Percentiles rank a stretch among this genome's conserved stretches.
Evolutionary conservation across 2,797 vertebrate species (phyloP).

Genomic region (Cyprinella venusta): DNA sequence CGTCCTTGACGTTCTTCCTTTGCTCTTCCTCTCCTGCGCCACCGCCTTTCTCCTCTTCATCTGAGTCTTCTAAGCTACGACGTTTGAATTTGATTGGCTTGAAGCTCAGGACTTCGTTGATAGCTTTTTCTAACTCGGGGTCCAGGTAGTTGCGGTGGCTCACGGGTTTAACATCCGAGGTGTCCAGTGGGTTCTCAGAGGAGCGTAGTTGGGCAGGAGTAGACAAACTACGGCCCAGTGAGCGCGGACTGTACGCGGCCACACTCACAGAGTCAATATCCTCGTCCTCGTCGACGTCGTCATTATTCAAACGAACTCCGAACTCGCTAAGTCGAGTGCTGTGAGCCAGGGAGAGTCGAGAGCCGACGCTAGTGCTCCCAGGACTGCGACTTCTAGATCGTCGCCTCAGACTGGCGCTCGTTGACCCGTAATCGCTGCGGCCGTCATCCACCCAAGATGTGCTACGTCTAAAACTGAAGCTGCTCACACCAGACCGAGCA

Average conservation of each 20-base stretch:
- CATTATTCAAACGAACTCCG: conserved; percentile 66
- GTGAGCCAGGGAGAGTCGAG: conserved; percentile 83
- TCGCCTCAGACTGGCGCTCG: conserved; percentile 67
- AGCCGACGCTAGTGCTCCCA: conserved; percentile 69
- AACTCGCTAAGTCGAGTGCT: conserved; percentile 86
- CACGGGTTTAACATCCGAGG: conserved; percentile 72
- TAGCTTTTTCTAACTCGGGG: conserved; percentile 93
- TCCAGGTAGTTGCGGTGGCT: conserved; percentile 90
- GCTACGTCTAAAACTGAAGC: conserved; percentile 82
- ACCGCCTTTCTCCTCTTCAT: conserved; percentile 73
- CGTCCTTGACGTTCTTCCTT: conserved; percentile 69
- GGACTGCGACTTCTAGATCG: conserved; percentile 71
- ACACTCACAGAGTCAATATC: conserved; percentile 78
- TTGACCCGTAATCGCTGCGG: conserved; percentile 65
- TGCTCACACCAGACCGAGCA: conserved; percentile 78
- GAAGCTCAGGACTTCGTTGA: conserved; percentile 95
- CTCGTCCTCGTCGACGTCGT: conserved; percentile 71
- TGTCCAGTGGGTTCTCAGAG: conserved; percentile 69
- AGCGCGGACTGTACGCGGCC: conserved; percentile 82
- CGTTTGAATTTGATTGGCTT: conserved; percentile 87
- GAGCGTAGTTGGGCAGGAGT: conserved; percentile 81
- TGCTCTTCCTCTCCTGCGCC: conserved; percentile 72
- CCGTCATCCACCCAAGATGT: conserved; percentile 83
- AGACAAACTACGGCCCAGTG: conserved; percentile 85
- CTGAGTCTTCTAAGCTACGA: conserved; percentile 87